Evolutionary conservation across 2,797 vertebrate genomes (phyloP), one percentile per base, ranked within the genome.

Genomic region (Gadopsis marmoratus): DNA sequence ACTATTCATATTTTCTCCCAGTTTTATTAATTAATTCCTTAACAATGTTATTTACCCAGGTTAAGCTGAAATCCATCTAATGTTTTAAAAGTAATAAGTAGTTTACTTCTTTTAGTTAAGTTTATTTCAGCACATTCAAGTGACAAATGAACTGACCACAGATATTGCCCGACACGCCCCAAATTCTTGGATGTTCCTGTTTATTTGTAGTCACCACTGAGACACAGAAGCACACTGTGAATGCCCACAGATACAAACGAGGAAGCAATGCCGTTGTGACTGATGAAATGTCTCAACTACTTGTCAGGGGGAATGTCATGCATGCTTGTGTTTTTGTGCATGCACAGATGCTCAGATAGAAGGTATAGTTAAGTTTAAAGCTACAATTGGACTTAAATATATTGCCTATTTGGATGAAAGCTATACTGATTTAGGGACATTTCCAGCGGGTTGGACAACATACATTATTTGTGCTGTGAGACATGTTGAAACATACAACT

Each of bases 201-300:
- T 65, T 48, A 58, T 71, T 23, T 71, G 39, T 9, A 17, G 48
- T 50, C 62, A 47, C 29, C 43, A 21, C 19, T 0, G 5, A 45
- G 39, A 50, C 33, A 51, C n/a, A 39, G 2, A 54, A 19, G 17
- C 19, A 61, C 45, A 11, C n/a, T 2, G 60, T 6, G 63, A 33
- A 56, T 9, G 35, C 14, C 7, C 5, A 39, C 1, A 1, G 48
- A 51, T 19, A 45, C 62, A 70, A 29, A n/a, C 67, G 35, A 74
- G 71, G 47, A 71, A 60, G 47, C 14, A 21, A 29, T 3, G 33
- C 51, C 56, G 5, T 2, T 16, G 39, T 55, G 41, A 14, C 56
- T 54, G 69, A 75, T 47, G 53, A 62, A 64, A 33, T 17, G 60
- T 76, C 67, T 26, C 2, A 79, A 26, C 67, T 21, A 23, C 29